Percentiles rank a stretch among this genome's conserved stretches.
Conservation (phyloP, 1,140 invertebrate species). For the Forficula auricularia region DNA sequence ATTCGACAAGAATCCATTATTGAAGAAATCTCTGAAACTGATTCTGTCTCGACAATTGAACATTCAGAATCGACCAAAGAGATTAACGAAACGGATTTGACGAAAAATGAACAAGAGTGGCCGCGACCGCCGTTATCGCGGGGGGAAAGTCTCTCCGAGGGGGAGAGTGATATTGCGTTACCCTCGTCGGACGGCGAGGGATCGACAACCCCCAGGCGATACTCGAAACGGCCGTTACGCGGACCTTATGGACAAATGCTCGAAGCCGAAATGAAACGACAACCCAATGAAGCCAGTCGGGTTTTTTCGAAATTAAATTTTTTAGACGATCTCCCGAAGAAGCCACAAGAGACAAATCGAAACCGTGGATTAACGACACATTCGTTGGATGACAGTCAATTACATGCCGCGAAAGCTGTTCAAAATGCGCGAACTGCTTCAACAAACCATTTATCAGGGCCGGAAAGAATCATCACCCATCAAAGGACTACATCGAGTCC, state of each 20-base stretch:
- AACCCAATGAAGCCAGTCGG: slow-evolving; percentile 29
- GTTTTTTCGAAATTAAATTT: slow-evolving; percentile 28
- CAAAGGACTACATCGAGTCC: slow-evolving; percentile 62
- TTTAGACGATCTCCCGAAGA: slow-evolving; percentile 27
- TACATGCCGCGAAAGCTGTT: slow-evolving; percentile 18
- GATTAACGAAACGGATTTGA: too few relatives aligned
- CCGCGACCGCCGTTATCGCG: too few relatives aligned
- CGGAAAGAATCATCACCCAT: slow-evolving; percentile 24
- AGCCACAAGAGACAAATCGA: too few relatives aligned
- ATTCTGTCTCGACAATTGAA: neutral
- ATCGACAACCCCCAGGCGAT: slow-evolving; percentile 27
- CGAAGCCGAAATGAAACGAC: slow-evolving; percentile 62
- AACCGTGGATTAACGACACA: slow-evolving; percentile 16
- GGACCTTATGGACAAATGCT: slow-evolving; percentile 70
- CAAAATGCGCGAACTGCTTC: neutral
- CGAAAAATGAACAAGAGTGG: too few relatives aligned
- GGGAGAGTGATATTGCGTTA: slow-evolving; percentile 27
- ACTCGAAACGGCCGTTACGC: slow-evolving; percentile 52
- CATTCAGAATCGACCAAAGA: neutral
- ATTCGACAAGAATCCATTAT: slow-evolving; percentile 6
- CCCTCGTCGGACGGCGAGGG: too few relatives aligned
- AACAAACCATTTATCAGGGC: too few relatives aligned
- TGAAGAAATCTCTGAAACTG: neutral
- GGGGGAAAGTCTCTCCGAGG: slow-evolving; percentile 31
- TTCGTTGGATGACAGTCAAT: slow-evolving; percentile 30